Base-by-base conservation (phyloP, 2,113 vertebrate species). In the Psephotus haematonotus region DNA sequence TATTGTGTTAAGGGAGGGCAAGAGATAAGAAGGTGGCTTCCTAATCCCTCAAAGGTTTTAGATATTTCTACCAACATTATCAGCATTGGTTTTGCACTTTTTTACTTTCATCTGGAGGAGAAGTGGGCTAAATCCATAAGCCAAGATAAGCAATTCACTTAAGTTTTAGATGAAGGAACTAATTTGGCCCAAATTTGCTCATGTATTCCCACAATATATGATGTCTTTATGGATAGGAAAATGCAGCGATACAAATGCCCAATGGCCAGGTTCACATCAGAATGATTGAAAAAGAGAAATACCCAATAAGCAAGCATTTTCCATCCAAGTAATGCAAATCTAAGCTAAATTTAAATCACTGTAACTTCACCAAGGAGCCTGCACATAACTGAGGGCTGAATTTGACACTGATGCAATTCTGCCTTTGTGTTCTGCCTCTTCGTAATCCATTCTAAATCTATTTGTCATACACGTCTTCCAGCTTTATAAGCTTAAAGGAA, bases 401-500 rank as follows among this genome's bases (percentile, higher is more conserved):
- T 86, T 41, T 72, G 95, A 95, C 92, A 91, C n/a, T 65, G 74
- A 76, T 50, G 35, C 59, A 92, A 93, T 88, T 88, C 82, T 70
- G 90, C 79, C 71, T 96, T 94, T 95, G 75, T 93, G 81, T 75
- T 90, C 75, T 43, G 72, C 43, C 82, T 81, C 71, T 83, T 7
- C 25, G 29, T 88, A 96, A 96, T 88, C 90, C 35, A 0, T 70
- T 88, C 74, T 75, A 92, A 96, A 94, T 94, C 82, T 95, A 92
- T 90, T 96, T 88, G 64, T 88, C 92, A 95, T 37, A 83, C 68
- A 83, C 0, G 2, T 85, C 12, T 8, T 46, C 60, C 64, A 90
- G 72, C 43, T 93, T 94, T 78, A 94, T 8, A 83, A 83, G 88
- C 93, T 96, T 81, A 92, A 84, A 83, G 43, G 44, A 93, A 78